Evolutionary conservation across 2,888 invertebrate genomes (phyloP).

Genomic region (Cylloceria caligata): DNA sequence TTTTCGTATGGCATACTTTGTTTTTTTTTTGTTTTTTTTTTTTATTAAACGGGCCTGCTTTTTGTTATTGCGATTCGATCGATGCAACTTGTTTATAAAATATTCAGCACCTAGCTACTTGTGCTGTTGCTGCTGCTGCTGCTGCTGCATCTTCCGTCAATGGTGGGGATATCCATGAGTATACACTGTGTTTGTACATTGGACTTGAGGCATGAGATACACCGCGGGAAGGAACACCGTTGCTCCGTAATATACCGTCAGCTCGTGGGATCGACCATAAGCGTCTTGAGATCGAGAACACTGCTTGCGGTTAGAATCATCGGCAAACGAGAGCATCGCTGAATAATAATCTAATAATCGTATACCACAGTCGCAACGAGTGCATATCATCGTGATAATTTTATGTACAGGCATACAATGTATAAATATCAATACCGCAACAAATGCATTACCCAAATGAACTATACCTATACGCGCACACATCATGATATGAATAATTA

Average conservation of each 20-base stretch:
- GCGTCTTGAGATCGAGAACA: constrained; percentile 62
- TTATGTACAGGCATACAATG: not conserved
- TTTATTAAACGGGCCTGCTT: not conserved
- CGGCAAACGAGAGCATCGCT: constrained; percentile 66
- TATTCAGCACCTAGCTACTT: too few species aligned
- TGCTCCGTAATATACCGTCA: constrained; percentile 37
- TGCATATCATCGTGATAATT: constrained; percentile 63
- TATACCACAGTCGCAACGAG: constrained; percentile 43
- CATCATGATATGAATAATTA: too few species aligned
- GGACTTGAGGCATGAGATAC: not conserved
- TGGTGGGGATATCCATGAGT: constrained; percentile 18
- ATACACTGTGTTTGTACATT: constrained; percentile 30
- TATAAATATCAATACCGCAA: not conserved
- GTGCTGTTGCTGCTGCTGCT: too few species aligned
- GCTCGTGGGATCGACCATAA: constrained; percentile 59
- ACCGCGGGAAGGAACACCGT: constrained; percentile 39
- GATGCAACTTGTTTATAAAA: not conserved
- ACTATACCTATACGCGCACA: too few species aligned
- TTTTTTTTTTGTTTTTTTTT: not conserved
- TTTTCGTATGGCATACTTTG: not conserved
- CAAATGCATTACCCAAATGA: not conserved
- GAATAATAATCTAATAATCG: constrained; percentile 66
- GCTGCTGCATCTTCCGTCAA: too few species aligned
- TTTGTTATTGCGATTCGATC: not conserved
- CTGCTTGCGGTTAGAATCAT: constrained; percentile 47